phyloP scores from a whole-genome alignment of 2,888 invertebrate genomes.

The Dasysyrphus albostriatus region DNA sequence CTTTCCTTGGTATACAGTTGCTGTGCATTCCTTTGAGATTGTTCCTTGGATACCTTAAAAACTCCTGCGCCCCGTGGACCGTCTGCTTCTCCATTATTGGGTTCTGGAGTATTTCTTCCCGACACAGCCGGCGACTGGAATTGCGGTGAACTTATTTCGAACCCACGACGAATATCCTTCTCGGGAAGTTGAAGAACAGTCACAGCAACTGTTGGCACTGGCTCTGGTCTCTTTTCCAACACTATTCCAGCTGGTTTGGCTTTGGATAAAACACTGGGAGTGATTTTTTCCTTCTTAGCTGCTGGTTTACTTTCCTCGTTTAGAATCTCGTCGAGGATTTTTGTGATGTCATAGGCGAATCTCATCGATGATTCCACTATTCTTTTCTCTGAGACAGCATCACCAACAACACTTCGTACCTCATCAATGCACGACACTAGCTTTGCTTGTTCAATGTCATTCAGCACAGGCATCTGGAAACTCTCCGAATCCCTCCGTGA shows the following conservation, averaged over 20 bases:
- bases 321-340: constrained; percentile 90
- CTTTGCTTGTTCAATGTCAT: constrained; percentile 89
- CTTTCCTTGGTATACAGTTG: constrained; percentile 89
- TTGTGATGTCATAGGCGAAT: constrained; percentile 89
- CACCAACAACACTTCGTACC: constrained; percentile 91
- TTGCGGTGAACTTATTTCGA: constrained; percentile 85
- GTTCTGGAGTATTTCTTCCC: constrained; percentile 86
- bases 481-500: constrained; percentile 82
- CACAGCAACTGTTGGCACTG: constrained; percentile 65
- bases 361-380: constrained; percentile 90
- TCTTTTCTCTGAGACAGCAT: constrained; percentile 89
- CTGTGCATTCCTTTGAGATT: constrained; percentile 84
- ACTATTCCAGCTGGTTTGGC: constrained; percentile 80
- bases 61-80: constrained; percentile 57
- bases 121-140: constrained; percentile 88
- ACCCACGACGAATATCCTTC: constrained; percentile 80
- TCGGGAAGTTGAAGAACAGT: constrained; percentile 77
- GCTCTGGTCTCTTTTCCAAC: constrained; percentile 76
- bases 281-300: constrained; percentile 75
- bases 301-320: constrained; percentile 83
- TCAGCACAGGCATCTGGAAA: constrained; percentile 85
- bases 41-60: constrained; percentile 81
- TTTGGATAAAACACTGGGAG: constrained; percentile 73
- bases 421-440: constrained; percentile 93
- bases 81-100: constrained; percentile 77